Percentiles rank a stretch among this genome's conserved stretches.
phyloP scores from a whole-genome alignment of 2,888 invertebrate genomes.

The Plagiodera versicolora region DNA sequence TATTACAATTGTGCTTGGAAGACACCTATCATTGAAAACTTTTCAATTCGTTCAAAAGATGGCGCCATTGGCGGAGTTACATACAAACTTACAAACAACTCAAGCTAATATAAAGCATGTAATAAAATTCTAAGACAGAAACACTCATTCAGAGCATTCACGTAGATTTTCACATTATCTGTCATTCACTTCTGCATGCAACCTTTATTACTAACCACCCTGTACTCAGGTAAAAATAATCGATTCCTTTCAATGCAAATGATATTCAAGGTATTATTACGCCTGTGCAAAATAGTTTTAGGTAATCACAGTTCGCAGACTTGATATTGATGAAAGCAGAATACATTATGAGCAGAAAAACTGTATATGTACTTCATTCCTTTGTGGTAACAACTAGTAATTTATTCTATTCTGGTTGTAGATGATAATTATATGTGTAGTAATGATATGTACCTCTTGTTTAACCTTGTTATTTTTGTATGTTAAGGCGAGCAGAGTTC shows the following conservation, averaged over 20 bases:
- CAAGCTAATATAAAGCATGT: no score
- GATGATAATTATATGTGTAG: constrained; percentile 11
- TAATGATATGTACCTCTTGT: constrained; percentile 3
- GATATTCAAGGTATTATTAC: background rate
- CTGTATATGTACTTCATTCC: background rate
- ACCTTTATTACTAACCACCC: background rate
- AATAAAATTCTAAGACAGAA: no score
- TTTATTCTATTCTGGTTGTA: constrained; percentile 8
- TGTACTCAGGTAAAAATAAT: no score
- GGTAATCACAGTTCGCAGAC: background rate
- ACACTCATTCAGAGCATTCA: no score
- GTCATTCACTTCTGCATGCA: background rate
- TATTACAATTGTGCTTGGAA: no score
- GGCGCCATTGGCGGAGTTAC: no score
- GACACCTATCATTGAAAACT: no score
- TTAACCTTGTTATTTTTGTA: constrained; percentile 10
- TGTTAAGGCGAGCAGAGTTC: background rate
- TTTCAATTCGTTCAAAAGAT: no score
- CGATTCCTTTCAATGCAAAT: background rate
- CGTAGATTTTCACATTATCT: no score
- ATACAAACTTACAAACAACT: no score
- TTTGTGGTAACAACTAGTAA: constrained; percentile 2
- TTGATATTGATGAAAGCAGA: background rate
- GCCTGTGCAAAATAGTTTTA: background rate
- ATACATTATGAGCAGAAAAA: background rate